Evolutionary conservation across 2,888 invertebrate genomes (phyloP).

Genomic region (Drosophila mettleri): DNA sequence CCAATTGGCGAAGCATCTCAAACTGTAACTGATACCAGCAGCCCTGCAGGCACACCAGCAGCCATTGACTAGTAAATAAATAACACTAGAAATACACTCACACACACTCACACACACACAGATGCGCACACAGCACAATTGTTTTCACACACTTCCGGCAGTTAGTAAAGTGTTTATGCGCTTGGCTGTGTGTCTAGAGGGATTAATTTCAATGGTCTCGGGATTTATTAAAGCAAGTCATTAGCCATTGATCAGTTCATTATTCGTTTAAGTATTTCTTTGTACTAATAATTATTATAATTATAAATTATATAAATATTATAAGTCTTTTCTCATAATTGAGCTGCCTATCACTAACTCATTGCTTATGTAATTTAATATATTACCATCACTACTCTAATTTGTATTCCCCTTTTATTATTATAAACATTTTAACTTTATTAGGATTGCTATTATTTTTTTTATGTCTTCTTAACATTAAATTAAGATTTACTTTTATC

Average conservation of each 20-base stretch:
- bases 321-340: too few relatives aligned
- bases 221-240: neutral
- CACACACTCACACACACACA: neutral
- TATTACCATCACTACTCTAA: neutral
- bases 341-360: too few relatives aligned
- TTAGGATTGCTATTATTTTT: too few relatives aligned
- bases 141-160: conserved; percentile 1
- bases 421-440: too few relatives aligned
- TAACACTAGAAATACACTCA: neutral
- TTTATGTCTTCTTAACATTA: neutral
- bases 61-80: conserved; percentile 7
- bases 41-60: neutral
- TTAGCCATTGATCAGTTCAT: neutral
- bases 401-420: neutral
- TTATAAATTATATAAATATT: too few relatives aligned
- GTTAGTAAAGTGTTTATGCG: conserved; percentile 5
- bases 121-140: neutral
- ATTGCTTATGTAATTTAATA: too few relatives aligned
- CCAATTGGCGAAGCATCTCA: conserved; percentile 11
- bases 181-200: neutral
- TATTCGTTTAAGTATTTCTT: neutral
- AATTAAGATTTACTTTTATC: too few relatives aligned
- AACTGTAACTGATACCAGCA: conserved; percentile 16
- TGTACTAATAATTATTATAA: neutral
- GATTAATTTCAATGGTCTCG: neutral